Conservation (phyloP, 2,797 vertebrate genomes). For the Rhincodon typus region DNA sequence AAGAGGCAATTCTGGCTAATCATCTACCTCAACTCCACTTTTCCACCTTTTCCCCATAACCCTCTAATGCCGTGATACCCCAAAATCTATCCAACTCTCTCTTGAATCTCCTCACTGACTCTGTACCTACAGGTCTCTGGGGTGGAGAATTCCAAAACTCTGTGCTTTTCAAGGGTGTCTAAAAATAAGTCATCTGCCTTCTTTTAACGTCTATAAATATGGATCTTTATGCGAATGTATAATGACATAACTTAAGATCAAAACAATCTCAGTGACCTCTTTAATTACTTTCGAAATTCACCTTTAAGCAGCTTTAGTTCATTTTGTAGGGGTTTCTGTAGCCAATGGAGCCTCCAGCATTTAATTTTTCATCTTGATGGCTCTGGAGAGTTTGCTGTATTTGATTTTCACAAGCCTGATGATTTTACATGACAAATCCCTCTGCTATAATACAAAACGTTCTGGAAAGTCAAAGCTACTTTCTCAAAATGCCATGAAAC, state of each 20-base stretch:
- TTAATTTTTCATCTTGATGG: background rate
- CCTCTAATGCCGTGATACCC: no score
- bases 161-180: background rate
- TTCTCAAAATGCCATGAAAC: background rate
- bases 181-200: background rate
- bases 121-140: no score
- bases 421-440: constrained; percentile 1
- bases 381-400: background rate
- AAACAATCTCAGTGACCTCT: background rate
- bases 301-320: background rate
- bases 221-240: background rate
- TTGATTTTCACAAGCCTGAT: background rate
- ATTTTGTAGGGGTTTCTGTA: background rate
- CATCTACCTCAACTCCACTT: no score
- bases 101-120: no score
- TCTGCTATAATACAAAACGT: background rate
- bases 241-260: background rate
- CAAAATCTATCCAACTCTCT: no score
- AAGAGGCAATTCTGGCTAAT: no score
- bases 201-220: background rate
- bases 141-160: no score
- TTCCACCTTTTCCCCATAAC: no score
- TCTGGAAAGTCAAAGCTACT: background rate
- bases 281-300: background rate
- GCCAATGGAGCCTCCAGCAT: background rate